phyloP scores from a whole-genome alignment of 2,113 vertebrate species.

The Neomonachus schauinslandi region DNA sequence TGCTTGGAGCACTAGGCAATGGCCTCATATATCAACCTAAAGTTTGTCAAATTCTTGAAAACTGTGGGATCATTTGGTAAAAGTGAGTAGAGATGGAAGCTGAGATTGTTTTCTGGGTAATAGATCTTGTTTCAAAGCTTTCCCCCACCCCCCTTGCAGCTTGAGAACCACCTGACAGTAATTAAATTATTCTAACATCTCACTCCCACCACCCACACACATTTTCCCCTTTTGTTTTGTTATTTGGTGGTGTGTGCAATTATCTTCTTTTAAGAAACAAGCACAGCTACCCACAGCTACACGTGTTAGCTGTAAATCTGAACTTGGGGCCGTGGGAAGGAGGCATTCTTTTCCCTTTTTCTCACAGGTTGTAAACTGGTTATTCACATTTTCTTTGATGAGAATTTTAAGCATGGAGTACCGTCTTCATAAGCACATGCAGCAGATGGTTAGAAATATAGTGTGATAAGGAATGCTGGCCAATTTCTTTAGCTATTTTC shows the following conservation, averaged over 20 bases:
- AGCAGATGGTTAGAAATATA: conserved; percentile 71
- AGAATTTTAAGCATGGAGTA: conserved; percentile 60
- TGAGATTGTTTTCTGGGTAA: conserved; percentile 54
- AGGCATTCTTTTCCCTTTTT: not conserved
- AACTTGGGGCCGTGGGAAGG: not conserved
- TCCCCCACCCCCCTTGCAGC: not conserved
- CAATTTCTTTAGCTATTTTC: conserved; percentile 72
- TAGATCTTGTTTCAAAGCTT: conserved; percentile 59
- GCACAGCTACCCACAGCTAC: conserved; percentile 56
- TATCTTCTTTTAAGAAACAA: conserved; percentile 71
- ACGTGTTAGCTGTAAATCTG: conserved; percentile 35
- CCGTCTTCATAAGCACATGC: conserved; percentile 37
- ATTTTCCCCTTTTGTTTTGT: conserved; percentile 70
- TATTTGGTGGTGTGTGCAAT: conserved; percentile 68
- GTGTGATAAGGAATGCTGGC: conserved; percentile 58
- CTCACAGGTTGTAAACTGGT: conserved; percentile 71
- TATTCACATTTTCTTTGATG: conserved; percentile 76
- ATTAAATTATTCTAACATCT: conserved; percentile 69
- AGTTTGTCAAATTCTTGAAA: conserved; percentile 70
- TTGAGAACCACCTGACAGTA: conserved; percentile 74
- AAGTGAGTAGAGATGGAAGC: conserved; percentile 63
- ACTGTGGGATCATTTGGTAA: conserved; percentile 65
- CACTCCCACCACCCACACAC: conserved; percentile 67
- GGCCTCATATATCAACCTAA: conserved; percentile 46
- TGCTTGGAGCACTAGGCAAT: conserved; percentile 42